Base-by-base conservation (phyloP, 2,797 vertebrate genomes). In the Ataeniobius toweri region DNA sequence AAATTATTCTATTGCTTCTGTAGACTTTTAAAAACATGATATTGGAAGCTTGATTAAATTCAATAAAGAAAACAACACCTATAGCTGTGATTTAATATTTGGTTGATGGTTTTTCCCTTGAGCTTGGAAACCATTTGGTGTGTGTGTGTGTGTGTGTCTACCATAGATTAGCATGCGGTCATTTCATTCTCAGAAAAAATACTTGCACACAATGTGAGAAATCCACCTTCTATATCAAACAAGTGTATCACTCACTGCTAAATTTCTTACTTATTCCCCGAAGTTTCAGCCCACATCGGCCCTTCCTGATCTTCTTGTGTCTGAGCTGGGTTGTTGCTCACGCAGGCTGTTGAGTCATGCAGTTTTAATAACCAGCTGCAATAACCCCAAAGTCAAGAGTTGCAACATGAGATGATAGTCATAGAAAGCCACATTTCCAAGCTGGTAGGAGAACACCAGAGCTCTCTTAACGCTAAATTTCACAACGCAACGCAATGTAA, bases 281-380 rank as follows among this genome's bases (percentile, higher is more conserved):
- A 73, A 53, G 77, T 59, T 70, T 31, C 65, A 70, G 75, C 53
- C 61, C 75, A 59, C 83, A 67, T 77, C 68, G 63, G 82, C 77
- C 65, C 56, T 69, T 7, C 2, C 22, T 68, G 70, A 59, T 81
- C 59, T 58, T 28, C 74, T 56, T 1, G 9, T 77, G 77, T 85
- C 85, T 75, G 74, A 71, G 59, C 73, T 90, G 93, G 63, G 5
- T 68, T n/a, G 39, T 68, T 68, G 65, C 65, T 46, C 39, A 68
- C 3, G 1, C 41, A n/a, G 24, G 12, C 22, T 24, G 63, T 84
- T 92, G 90, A 92, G 89, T 93, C 92, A 92, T 88, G 80, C 83
- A 80, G 80, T 89, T 90, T 86, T 83, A 14, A 8, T 41, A 84
- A 76, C 76, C 70, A 5, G 44, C 75, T 69, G 78, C 79, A 86